Evolutionary conservation across 2,797 vertebrate genomes (phyloP).

Genomic region (Mormyrops attenuatus): DNA sequence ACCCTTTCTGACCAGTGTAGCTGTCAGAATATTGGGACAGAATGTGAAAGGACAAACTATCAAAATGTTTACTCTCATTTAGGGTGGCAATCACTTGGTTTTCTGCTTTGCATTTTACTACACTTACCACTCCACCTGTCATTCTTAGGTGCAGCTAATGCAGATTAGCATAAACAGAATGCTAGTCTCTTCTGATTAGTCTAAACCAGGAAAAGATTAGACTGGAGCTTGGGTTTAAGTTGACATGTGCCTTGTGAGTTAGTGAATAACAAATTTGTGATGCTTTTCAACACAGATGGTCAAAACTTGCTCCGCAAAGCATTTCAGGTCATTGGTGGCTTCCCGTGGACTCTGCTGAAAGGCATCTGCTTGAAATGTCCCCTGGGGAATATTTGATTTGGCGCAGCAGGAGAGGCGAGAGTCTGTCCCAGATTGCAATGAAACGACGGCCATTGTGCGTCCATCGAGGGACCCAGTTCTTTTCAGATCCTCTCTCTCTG

Average conservation of each 20-base stretch:
- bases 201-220: neutral
- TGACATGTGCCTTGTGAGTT: neutral
- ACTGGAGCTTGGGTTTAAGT: neutral
- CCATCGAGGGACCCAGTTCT: neutral
- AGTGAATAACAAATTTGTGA: neutral
- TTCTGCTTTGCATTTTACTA: neutral
- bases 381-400: neutral
- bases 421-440: neutral
- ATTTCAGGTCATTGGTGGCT: neutral
- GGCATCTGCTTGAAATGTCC: neutral
- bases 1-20: neutral
- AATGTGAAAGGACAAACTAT: neutral
- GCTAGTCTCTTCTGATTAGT: neutral
- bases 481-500: neutral
- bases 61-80: neutral
- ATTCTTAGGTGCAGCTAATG: neutral
- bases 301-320: neutral
- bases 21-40: neutral
- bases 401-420: neutral
- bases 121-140: neutral
- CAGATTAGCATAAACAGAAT: neutral
- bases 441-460: neutral
- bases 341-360: conserved; percentile 12
- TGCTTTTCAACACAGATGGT: neutral
- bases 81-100: neutral